These are phyloP conservation scores for Anguilla pacifica DNA, from an alignment of 2,797 vertebrate genomes.

Conservation along the genomic window DNA sequence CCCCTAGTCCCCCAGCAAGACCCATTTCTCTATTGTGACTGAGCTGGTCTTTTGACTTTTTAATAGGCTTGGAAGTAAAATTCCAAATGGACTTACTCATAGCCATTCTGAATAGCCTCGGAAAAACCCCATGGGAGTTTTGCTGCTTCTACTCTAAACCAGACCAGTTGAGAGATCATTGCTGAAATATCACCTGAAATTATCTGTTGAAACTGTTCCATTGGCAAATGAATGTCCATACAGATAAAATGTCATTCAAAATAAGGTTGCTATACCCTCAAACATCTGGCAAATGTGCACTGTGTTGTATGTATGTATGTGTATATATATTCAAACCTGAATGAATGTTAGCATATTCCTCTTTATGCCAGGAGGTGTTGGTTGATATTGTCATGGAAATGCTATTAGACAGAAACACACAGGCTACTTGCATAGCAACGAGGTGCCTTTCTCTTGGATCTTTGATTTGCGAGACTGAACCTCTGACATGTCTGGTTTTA, in stretches of 20 bases:
- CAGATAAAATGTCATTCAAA: not conserved
- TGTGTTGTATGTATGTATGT: not conserved
- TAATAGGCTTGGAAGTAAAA: not conserved
- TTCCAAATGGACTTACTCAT: not conserved
- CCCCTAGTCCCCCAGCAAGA: slow-evolving; percentile 33
- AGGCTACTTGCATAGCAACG: not conserved
- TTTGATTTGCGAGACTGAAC: not conserved
- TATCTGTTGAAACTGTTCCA: not conserved
- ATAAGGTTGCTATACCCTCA: not conserved
- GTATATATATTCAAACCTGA: not conserved
- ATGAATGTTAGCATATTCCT: not conserved
- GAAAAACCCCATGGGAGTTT: not conserved
- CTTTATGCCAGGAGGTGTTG: not conserved
- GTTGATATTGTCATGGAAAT: not conserved
- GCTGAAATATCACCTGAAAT: not conserved
- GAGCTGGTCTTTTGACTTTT: not conserved
- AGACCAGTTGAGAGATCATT: too few relatives aligned
- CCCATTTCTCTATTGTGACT: too few relatives aligned
- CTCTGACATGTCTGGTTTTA: not conserved
- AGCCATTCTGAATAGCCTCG: not conserved
- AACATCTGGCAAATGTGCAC: not conserved
- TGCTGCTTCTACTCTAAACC: not conserved
- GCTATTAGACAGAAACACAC: not conserved
- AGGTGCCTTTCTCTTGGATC: not conserved
- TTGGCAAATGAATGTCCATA: not conserved